Conservation (phyloP, 2,797 vertebrate genomes). For the Propithecus perrieri region DNA sequence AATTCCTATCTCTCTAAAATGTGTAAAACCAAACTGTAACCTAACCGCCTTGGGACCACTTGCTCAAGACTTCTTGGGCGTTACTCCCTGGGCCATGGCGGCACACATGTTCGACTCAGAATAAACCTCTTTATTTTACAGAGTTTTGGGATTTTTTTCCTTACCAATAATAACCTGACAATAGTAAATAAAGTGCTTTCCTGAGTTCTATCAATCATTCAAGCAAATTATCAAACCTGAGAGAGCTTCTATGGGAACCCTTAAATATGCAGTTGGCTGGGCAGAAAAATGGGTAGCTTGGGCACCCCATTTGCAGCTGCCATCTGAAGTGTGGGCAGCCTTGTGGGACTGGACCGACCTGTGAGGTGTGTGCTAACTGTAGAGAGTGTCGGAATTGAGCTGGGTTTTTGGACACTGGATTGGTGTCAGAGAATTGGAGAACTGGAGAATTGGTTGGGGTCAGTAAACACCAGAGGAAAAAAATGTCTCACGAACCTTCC, state of each 20-base stretch:
- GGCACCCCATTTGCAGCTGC: not conserved
- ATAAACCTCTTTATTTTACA: too few species aligned
- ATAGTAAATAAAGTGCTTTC: not conserved
- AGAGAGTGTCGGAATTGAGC: not conserved
- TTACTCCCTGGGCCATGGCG: too few species aligned
- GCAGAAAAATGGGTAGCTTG: not conserved
- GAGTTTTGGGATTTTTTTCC: too few species aligned
- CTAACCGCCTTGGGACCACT: too few species aligned
- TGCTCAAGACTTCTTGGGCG: too few species aligned
- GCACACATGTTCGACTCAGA: too few species aligned
- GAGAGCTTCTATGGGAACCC: not conserved
- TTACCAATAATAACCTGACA: not conserved
- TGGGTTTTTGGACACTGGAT: not conserved
- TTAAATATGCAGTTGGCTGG: not conserved
- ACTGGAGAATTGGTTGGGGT: not conserved
- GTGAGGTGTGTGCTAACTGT: not conserved
- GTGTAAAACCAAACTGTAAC: too few species aligned
- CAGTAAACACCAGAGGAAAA: not conserved
- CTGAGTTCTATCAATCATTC: not conserved
- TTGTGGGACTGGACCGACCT: not conserved
- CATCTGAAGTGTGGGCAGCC: not conserved
- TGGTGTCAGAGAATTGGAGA: not conserved
- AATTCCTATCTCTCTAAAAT: too few species aligned
- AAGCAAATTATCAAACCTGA: not conserved
- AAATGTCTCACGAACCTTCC: not conserved